These are phyloP conservation scores for Ricordea florida DNA, from an alignment of 92 coral and sea anemone species.

Conservation along the genomic window DNA sequence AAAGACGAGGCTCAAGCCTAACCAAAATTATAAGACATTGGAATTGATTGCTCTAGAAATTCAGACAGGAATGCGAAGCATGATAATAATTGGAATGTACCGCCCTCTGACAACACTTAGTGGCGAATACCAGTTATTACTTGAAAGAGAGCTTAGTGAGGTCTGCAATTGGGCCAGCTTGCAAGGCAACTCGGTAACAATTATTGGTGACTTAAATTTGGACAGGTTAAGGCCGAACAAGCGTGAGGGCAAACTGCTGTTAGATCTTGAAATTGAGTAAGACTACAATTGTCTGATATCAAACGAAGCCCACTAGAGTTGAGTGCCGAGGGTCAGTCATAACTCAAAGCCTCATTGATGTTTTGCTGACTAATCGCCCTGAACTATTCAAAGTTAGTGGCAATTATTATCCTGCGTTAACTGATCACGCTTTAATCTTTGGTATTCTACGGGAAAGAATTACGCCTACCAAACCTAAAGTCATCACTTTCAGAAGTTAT, in stretches of 20 bases:
- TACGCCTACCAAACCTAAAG: conserved; percentile 25
- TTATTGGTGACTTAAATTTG: conserved; percentile 56
- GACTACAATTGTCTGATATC: conserved; percentile 22
- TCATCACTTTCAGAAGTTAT: not conserved
- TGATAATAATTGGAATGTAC: conserved; percentile 44
- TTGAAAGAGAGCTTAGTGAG: conserved; percentile 52
- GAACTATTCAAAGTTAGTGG: conserved; percentile 7
- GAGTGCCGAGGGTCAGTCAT: conserved; percentile 8
- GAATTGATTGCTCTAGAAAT: conserved; percentile 42
- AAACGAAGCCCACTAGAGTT: conserved; percentile 31
- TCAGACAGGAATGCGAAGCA: conserved; percentile 1
- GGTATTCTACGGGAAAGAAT: conserved; percentile 2
- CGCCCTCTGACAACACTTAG: conserved; percentile 46
- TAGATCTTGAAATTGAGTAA: conserved; percentile 56
- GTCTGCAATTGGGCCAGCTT: conserved; percentile 57
- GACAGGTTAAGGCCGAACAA: conserved; percentile 34
- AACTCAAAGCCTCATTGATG: not conserved
- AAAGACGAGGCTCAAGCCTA: not conserved
- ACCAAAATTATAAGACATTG: conserved; percentile 13
- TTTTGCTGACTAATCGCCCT: conserved; percentile 5
- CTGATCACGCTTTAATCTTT: conserved; percentile 11
- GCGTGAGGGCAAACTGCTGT: conserved; percentile 42
- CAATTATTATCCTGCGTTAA: conserved; percentile 1
- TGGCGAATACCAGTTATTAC: conserved; percentile 19
- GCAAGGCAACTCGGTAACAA: conserved; percentile 12